Evolutionary conservation across 2,797 vertebrate genomes (phyloP).

Genomic region (Catharus ustulatus): DNA sequence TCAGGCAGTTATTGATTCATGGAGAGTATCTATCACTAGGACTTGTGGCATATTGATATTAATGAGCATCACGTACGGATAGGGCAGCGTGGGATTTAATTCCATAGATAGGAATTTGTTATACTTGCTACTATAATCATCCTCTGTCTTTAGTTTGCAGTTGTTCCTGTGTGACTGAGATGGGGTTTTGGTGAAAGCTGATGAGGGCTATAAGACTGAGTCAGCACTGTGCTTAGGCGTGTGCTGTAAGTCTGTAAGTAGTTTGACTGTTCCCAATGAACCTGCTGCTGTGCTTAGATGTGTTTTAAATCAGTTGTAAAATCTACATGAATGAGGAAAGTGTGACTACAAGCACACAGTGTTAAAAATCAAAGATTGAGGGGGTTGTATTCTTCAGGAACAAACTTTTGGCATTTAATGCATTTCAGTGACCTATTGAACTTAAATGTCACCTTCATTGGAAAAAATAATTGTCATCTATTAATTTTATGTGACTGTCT

Average conservation of each 20-base stretch:
- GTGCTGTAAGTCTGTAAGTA: not conserved
- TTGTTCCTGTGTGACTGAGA: conserved; percentile 13
- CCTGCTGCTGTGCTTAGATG: not conserved
- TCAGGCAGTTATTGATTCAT: not conserved
- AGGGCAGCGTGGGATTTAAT: not conserved
- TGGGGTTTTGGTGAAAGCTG: not conserved
- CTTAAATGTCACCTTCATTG: not conserved
- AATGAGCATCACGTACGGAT: accelerated
- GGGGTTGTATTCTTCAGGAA: not conserved
- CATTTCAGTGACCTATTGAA: not conserved
- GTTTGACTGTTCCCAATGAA: not conserved
- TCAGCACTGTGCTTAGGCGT: not conserved
- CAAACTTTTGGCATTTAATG: not conserved
- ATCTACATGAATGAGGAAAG: not conserved
- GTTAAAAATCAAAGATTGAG: not conserved
- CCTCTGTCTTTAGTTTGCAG: not conserved
- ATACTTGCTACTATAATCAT: not conserved
- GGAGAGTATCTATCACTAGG: not conserved
- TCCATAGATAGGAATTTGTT: not conserved
- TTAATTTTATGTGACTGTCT: not conserved
- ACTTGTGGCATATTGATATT: accelerated
- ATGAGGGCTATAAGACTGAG: not conserved
- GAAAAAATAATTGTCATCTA: not conserved
- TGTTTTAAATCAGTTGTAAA: conserved; percentile 15
- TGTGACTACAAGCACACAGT: not conserved